Percentiles rank a stretch among this genome's conserved stretches.
These are phyloP conservation scores for Isichthys henryi DNA, from an alignment of 2,113 vertebrate genomes.

Conservation along the genomic window DNA sequence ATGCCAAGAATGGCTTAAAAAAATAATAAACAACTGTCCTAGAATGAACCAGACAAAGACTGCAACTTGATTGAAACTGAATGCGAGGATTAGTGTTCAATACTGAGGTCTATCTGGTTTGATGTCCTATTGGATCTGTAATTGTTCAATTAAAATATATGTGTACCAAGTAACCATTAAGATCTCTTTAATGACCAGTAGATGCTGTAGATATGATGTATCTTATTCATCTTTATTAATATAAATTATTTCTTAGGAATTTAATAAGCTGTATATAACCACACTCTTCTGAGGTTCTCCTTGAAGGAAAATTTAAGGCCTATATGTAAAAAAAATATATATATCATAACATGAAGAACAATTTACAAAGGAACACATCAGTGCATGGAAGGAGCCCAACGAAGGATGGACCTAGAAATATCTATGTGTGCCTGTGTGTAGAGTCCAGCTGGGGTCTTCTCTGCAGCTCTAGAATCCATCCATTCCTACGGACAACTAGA, in stretches of 20 bases:
- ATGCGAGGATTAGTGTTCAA: neutral
- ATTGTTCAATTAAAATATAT: neutral
- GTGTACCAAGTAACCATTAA: neutral
- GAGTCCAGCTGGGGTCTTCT: neutral
- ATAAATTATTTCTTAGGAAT: neutral
- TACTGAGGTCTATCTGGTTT: neutral
- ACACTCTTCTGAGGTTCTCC: neutral
- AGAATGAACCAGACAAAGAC: neutral
- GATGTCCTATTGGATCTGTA: neutral
- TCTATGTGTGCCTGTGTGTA: no score
- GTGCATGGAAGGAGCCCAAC: neutral
- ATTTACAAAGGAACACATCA: neutral
- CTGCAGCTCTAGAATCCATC: neutral
- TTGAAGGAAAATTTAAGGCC: neutral
- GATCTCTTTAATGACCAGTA: neutral
- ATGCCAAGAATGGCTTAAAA: neutral
- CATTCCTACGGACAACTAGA: neutral
- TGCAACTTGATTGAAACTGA: neutral
- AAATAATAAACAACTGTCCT: neutral
- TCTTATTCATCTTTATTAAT: neutral
- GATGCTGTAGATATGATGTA: neutral
- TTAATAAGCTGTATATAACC: neutral
- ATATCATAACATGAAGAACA: neutral
- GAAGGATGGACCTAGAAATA: neutral
- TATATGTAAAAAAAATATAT: neutral